A percentile compares a stretch with the other conserved stretches of the same genome.
Conservation (phyloP, 1,140 invertebrate genomes). For the Pogonomyrmex barbatus region DNA sequence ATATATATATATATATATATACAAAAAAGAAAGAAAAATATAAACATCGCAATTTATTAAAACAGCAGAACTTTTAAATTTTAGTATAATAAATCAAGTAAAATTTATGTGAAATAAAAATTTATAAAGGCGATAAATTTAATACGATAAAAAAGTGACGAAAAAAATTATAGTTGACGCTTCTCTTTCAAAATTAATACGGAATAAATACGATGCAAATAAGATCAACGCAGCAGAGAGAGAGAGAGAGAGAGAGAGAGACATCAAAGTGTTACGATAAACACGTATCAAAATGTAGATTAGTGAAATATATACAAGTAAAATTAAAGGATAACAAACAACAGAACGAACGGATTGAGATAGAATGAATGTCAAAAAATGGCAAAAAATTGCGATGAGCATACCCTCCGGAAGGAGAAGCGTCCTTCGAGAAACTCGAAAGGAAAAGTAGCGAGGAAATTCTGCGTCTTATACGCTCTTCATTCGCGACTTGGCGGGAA, state of each 20-base stretch:
- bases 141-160: neutral
- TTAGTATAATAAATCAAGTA: neutral
- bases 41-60: neutral
- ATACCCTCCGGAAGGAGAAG: neutral
- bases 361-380: neutral
- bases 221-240: neutral
- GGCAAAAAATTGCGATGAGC: slow-evolving; percentile 8
- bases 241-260: neutral
- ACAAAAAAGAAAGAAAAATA: neutral
- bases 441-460: slow-evolving; percentile 26
- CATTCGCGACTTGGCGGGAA: slow-evolving; percentile 26
- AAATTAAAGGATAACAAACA: slow-evolving; percentile 5
- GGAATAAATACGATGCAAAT: neutral
- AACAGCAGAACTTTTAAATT: neutral
- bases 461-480: neutral
- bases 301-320: neutral
- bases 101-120: neutral
- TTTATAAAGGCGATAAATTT: neutral
- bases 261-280: neutral
- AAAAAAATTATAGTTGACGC: neutral
- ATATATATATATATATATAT: neutral
- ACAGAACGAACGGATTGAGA: neutral
- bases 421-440: slow-evolving; percentile 1
- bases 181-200: neutral
- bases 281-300: neutral